Base-by-base conservation (phyloP, 2,888 invertebrate species). In the Cremastinae sp. region DNA sequence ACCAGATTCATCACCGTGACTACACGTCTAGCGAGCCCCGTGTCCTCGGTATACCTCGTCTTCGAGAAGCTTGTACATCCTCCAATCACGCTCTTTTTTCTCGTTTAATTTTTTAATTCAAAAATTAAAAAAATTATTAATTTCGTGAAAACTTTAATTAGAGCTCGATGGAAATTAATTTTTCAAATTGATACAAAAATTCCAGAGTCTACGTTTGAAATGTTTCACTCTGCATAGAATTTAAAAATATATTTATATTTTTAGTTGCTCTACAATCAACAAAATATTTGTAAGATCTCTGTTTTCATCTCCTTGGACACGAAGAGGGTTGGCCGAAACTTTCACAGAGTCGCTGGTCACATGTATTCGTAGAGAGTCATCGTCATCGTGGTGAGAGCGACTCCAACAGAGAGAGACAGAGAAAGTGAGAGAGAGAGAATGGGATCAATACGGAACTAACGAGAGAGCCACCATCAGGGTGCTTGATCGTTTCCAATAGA, bases 1-100 rank as follows among this genome's bases (percentile, higher is more conserved):
- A 86, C 85, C 86, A 85, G 87, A 87, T 88, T 87, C 85, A 87
- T 87, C 87, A 83, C 82, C 80, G 73, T 65, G 76, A 70, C 73
- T 77, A 61, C 77, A 79, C 79, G 81, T 77, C 79, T 74, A 61
- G 66, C 61, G 56, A 55, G 62, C 68, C 69, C 69, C 41, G 8
- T 68, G 69, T 76, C 78, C 73, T 69, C 61, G 71, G 62, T n/a
- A n/a, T n/a, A 41, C 41, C 41, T 9, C 41, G 8, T 18, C 47
- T 18, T 0, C 35, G 18, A 61, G 61, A 22, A 37, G 12, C 39
- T 4, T 41, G 74, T 58, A 65, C 56, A 72, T 62, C 70, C 72
- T 73, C 79, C 56, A 56, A 74, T 65, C 68, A 28, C 28, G 28
- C 2, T 28, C 5, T 28, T 28, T 28, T 28, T 28, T 28, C 5